Evolutionary conservation across 1,140 invertebrate species (phyloP), one percentile per base, ranked within the genome.

Genomic region (Belonocnema kinseyi): DNA sequence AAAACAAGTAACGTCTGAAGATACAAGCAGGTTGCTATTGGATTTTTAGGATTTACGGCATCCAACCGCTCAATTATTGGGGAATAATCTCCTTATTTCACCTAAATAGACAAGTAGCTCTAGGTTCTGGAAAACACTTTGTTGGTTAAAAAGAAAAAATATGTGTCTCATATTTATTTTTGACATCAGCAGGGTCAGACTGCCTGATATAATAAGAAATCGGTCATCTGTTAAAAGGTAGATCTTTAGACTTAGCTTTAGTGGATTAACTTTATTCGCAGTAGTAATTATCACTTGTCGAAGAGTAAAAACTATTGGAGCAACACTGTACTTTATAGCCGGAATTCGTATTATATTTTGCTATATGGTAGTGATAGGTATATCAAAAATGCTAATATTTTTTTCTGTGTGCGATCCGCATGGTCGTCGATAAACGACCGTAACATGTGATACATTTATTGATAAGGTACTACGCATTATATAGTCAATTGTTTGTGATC

Each of bases 401-500:
- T 66, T 66, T 66, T 66, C 61, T 66, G 61, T 66, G 61, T 66
- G 61, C 58, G 61, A 66, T 66, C 26, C 14, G 61, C 61, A 61
- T 61, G 61, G 33, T 17, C 53, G 40, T 46, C 40, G 40, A 46
- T 46, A 46, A 46, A 46, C 40, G 40, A 46, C 40, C 40, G 53
- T 19, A 40, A 66, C n/a, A 66, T 66, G 61, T 66, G 61, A 66
- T 66, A 66, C 21, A 19, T 19, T 19, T 13, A 46, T 46, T 46
- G 40, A 46, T 46, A 46, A 46, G 26, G 61, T 40, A 66, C 61
- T 66, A 66, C 58, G 54, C 19, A 80, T 74, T 75, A 74, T 75
- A 74, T 77, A 77, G 76, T 80, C 50, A 77, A 77, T 77, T 74
- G 19, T 79, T 76, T 79, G 78, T 76, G 74, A 76, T 79, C 52